phyloP scores from a whole-genome alignment of 2,797 vertebrate species.

The Urosaurus nigricauda region DNA sequence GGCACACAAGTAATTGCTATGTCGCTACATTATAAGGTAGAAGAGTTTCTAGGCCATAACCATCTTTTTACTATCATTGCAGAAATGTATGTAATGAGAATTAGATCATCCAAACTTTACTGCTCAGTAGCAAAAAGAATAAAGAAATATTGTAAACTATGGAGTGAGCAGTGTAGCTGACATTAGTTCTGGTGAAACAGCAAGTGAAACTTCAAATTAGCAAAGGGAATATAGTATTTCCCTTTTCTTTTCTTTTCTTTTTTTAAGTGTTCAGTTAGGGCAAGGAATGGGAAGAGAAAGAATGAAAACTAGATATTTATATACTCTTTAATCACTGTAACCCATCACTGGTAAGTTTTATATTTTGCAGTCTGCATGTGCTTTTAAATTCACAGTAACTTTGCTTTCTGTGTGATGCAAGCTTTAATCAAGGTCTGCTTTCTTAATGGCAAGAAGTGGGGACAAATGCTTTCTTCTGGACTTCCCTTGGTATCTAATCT shows the following conservation, averaged over 20 bases:
- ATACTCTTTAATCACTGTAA: conserved; percentile 39
- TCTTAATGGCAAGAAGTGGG: conserved; percentile 24
- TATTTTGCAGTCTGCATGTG: conserved; percentile 38
- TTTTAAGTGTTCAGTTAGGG: conserved; percentile 32
- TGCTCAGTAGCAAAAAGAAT: conserved; percentile 50
- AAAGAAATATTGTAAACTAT: conserved; percentile 43
- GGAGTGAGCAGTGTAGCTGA: conserved; percentile 23
- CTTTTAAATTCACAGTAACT: conserved; percentile 54
- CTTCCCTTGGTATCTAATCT: conserved; percentile 9
- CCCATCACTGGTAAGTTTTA: conserved; percentile 18
- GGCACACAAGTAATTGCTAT: conserved; percentile 11
- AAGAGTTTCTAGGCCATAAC: conserved; percentile 46
- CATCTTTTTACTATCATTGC: conserved; percentile 32
- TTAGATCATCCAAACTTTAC: conserved; percentile 5
- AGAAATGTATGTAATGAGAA: conserved; percentile 21
- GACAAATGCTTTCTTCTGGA: conserved; percentile 5
- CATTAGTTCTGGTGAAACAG: conserved; percentile 31
- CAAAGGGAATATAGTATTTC: conserved; percentile 17
- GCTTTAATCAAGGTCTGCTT: conserved; percentile 16
- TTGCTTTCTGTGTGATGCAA: conserved; percentile 47
- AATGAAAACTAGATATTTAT: conserved; percentile 28
- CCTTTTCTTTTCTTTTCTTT: conserved; percentile 17
- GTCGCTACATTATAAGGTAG: conserved; percentile 14
- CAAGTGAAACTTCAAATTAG: conserved; percentile 34
- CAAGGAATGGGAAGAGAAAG: conserved; percentile 28